Percentiles rank a stretch among this genome's conserved stretches.
Evolutionary conservation across 2,888 invertebrate species (phyloP).

Genomic region (Drosophila quinaria): DNA sequence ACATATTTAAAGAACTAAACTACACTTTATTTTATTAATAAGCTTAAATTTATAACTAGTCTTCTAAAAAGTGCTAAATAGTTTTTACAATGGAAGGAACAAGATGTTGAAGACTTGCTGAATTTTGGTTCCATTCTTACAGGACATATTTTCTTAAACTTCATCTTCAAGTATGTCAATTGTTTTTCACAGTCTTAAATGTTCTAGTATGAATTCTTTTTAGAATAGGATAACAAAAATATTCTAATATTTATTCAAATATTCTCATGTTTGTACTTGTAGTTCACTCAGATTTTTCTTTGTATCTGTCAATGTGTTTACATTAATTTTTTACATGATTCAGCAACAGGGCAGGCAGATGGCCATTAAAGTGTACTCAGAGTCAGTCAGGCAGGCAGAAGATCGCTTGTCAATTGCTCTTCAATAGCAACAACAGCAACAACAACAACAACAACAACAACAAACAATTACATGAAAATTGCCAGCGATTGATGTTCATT

Average conservation of each 20-base stretch:
- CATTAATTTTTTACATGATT: constrained; percentile 42
- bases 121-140: too few species aligned
- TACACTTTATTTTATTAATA: too few species aligned
- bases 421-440: constrained; percentile 56
- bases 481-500: constrained; percentile 80
- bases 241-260: not conserved
- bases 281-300: not conserved
- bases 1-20: too few species aligned
- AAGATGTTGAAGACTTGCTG: too few species aligned
- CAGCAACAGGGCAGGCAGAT: constrained; percentile 40
- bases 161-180: too few species aligned
- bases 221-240: not conserved
- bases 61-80: too few species aligned
- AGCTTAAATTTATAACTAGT: too few species aligned
- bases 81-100: too few species aligned
- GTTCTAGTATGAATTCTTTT: not conserved
- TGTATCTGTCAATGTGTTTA: constrained; percentile 14
- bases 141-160: too few species aligned
- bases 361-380: constrained; percentile 53
- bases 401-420: constrained; percentile 60
- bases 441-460: constrained; percentile 60
- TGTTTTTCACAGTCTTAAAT: not conserved
- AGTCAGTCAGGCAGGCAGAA: constrained; percentile 23
- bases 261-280: not conserved
- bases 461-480: constrained; percentile 81